Conservation (phyloP, 2,113 vertebrate genomes). For the Bubo bubo region DNA sequence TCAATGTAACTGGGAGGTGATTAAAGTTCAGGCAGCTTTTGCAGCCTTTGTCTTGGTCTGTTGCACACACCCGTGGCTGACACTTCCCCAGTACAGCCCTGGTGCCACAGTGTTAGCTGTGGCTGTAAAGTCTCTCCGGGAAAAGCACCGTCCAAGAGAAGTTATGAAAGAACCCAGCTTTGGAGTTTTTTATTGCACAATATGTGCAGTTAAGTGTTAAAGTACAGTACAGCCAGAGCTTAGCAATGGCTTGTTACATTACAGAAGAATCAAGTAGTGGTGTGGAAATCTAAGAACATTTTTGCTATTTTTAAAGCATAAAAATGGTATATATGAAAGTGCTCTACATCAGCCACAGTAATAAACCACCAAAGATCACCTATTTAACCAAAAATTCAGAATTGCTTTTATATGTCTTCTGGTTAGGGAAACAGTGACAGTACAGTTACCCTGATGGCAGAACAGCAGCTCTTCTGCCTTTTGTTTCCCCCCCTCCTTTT, state of each 20-base stretch:
- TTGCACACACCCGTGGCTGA: fast-evolving
- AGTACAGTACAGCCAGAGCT: neutral
- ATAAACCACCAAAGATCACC: neutral
- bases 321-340: neutral
- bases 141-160: neutral
- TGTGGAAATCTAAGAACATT: neutral
- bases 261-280: neutral
- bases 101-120: fast-evolving
- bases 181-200: neutral
- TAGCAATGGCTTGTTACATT: neutral
- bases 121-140: neutral
- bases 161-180: neutral
- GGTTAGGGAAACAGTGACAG: neutral
- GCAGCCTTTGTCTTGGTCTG: neutral
- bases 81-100: neutral
- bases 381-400: neutral
- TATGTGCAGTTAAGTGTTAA: neutral
- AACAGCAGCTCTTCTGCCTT: neutral
- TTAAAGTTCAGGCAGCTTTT: neutral
- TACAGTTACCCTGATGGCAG: neutral
- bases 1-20: fast-evolving
- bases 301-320: neutral
- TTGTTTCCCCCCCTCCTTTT: neutral
- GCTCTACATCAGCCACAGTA: neutral
- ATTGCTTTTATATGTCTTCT: neutral